Percentiles rank a stretch among this genome's conserved stretches.
phyloP scores from a whole-genome alignment of 2,888 invertebrate genomes.

The Eupeodes latifasciatus region DNA sequence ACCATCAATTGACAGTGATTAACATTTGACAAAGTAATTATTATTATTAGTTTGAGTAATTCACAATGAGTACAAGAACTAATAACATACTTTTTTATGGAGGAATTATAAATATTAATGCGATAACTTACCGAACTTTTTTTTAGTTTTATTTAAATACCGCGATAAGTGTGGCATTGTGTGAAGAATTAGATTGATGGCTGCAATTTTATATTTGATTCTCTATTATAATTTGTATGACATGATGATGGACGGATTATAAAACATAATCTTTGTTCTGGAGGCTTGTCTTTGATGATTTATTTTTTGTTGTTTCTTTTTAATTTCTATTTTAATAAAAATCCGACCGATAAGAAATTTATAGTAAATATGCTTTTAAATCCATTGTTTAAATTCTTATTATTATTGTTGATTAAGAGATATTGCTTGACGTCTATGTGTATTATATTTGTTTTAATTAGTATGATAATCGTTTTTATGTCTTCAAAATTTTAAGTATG shows the following conservation, averaged over 20 bases:
- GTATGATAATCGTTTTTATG: not conserved
- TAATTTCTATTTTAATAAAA: no score
- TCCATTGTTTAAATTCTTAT: not conserved
- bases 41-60: not conserved
- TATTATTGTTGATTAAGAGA: not conserved
- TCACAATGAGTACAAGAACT: constrained; percentile 12
- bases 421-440: constrained; percentile 7
- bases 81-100: not conserved
- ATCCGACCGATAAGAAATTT: not conserved
- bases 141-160: constrained; percentile 45
- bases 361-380: not conserved
- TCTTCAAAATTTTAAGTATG: not conserved
- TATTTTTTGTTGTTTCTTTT: not conserved
- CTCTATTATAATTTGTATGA: not conserved
- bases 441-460: not conserved
- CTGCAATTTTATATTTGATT: constrained; percentile 18
- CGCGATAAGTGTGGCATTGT: constrained; percentile 30
- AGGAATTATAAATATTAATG: not conserved
- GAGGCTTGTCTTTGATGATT: constrained; percentile 36
- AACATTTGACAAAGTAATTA: not conserved
- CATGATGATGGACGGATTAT: constrained; percentile 8
- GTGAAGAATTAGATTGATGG: not conserved
- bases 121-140: constrained; percentile 65
- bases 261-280: constrained; percentile 38
- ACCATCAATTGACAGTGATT: not conserved